phyloP scores from a whole-genome alignment of 2,113 vertebrate species.

The Columba janthina region DNA sequence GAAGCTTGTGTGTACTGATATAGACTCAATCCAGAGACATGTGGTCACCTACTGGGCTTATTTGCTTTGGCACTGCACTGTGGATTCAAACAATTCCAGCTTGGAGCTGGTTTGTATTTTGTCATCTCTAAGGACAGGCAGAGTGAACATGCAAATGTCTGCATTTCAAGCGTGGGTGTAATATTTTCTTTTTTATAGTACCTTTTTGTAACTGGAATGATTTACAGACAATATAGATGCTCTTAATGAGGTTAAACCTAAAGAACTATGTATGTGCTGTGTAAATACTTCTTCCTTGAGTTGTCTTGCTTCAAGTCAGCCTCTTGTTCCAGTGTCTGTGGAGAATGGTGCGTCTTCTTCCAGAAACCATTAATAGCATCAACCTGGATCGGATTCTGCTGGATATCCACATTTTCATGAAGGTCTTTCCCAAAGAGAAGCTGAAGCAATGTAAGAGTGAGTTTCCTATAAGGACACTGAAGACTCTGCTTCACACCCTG shows the following conservation, averaged over 20 bases:
- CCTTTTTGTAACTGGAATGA: neutral
- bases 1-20: neutral
- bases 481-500: conserved; percentile 92
- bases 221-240: neutral
- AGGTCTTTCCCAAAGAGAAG: conserved; percentile 96
- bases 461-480: conserved; percentile 92
- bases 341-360: conserved; percentile 96
- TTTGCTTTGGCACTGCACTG: neutral
- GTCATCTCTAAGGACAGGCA: neutral
- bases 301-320: neutral
- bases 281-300: neutral
- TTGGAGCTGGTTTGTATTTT: neutral
- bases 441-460: conserved; percentile 95
- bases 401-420: conserved; percentile 97
- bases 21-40: neutral
- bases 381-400: conserved; percentile 95
- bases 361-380: conserved; percentile 90
- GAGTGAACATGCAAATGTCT: neutral
- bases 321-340: conserved; percentile 87
- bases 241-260: neutral
- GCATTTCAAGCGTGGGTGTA: neutral
- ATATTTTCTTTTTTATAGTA: neutral
- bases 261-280: neutral
- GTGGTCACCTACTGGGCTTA: neutral
- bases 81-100: neutral